Conservation (phyloP, 2,797 vertebrate genomes). For the Streptopelia turtur region DNA sequence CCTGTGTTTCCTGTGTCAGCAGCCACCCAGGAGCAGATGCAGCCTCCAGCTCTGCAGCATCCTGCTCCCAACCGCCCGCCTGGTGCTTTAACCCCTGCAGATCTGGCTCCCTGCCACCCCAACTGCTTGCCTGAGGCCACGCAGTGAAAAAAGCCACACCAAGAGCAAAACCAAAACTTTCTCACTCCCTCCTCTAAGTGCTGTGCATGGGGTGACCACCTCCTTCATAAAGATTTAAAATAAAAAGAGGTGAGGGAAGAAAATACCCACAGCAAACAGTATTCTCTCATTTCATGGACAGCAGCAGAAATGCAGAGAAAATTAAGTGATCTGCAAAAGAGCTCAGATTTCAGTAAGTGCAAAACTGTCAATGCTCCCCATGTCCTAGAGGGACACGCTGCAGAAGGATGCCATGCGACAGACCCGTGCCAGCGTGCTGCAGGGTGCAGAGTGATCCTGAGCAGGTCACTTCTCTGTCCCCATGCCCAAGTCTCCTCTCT, state of each 20-base stretch:
- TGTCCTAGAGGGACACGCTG: neutral
- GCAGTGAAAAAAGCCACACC: fast-evolving
- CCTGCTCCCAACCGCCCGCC: neutral
- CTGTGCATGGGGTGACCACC: fast-evolving
- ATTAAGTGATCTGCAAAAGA: neutral
- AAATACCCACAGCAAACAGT: neutral
- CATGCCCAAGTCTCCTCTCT: neutral
- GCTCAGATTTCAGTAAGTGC: neutral
- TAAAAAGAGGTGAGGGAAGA: neutral
- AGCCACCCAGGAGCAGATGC: slow-evolving; percentile 51
- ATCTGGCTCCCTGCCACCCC: neutral
- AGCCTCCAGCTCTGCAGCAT: slow-evolving; percentile 24
- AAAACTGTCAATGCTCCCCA: neutral
- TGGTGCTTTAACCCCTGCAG: slow-evolving; percentile 16
- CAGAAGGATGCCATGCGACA: neutral
- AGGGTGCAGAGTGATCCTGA: neutral
- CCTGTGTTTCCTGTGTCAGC: slow-evolving; percentile 22
- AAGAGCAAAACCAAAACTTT: neutral
- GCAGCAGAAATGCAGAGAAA: neutral
- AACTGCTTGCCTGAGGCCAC: neutral
- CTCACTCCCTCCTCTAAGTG: neutral
- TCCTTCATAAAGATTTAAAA: fast-evolving
- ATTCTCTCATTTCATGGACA: neutral
- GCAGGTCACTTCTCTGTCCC: neutral
- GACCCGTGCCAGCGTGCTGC: fast-evolving